phyloP scores from a whole-genome alignment of 2,113 vertebrate genomes.

The Perccottus glenii region DNA sequence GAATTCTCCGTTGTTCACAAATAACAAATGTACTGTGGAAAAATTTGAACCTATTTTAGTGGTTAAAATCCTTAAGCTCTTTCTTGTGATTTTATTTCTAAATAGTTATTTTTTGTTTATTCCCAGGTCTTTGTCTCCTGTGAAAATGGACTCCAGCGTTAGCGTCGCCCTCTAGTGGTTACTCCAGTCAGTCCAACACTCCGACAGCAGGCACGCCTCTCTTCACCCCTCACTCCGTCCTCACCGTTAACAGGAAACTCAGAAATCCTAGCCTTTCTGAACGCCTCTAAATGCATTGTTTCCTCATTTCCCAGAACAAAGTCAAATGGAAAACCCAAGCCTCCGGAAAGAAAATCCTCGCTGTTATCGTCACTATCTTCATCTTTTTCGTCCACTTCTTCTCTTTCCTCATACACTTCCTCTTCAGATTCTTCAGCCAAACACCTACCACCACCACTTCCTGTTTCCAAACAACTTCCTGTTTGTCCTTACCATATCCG shows the following conservation, averaged over 20 bases:
- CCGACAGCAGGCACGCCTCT: no score
- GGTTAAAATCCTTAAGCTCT: no score
- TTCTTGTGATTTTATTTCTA: no score
- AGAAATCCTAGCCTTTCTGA: neutral
- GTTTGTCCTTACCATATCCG: no score
- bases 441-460: no score
- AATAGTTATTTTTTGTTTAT: no score
- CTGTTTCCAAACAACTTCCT: constrained; percentile 28
- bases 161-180: constrained; percentile 90
- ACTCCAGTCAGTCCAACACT: constrained; percentile 93
- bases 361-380: constrained; percentile 84
- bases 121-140: neutral
- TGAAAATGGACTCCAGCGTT: constrained; percentile 77
- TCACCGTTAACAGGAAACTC: constrained; percentile 78
- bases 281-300: no score
- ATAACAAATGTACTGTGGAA: no score
- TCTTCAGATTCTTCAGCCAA: constrained; percentile 75
- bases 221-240: no score
- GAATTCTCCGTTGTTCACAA: no score
- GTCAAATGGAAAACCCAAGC: constrained; percentile 75
- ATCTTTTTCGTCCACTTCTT: constrained; percentile 86
- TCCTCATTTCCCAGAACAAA: constrained; percentile 71
- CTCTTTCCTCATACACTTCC: constrained; percentile 87
- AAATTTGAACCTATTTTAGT: no score
- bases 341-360: constrained; percentile 93